Base-by-base conservation (phyloP, 2,888 invertebrate genomes). In the Eristalis arbustorum region DNA sequence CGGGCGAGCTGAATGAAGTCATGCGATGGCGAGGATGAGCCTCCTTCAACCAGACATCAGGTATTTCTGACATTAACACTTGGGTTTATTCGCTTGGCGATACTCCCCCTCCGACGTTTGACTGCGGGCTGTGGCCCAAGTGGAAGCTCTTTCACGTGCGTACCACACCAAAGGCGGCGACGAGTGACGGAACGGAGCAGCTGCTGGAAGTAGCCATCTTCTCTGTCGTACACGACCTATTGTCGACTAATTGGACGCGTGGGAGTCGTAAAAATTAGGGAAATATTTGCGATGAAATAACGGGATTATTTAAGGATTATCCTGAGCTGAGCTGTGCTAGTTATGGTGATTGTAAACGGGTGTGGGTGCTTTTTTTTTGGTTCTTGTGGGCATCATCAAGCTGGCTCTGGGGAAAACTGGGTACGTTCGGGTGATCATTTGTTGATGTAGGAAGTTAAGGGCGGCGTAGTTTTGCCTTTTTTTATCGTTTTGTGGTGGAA, bases 171-270 rank as follows among this genome's bases (percentile, higher is more conserved):
- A 13, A 1, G 37, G 37, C 37, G 11, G 37, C 37, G 37, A 37
- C 37, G 25, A 14, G 1, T 59, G 25, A 28, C 25, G 25, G n/a
- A n/a, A n/a, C n/a, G n/a, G n/a, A 61, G 23, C 63, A 63, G 62
- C 49, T 63, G 63, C 34, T 6, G 31, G 49, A 25, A 49, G 49
- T 40, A 18, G 22, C 23, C 62, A 62, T 56, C 62, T 42, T 22
- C 31, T 72, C 61, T 37, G 31, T 25, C 34, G 34, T 73, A 56
- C 73, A 56, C 63, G 63, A 56, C 73, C 63, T 56, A 63, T 59
- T 73, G 14, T 22, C 34, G 10, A 28, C 6, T 22, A 10, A 73
- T 62, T 49, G 63, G 28, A 49, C 73, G 56, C 63, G 14, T n/a
- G 73, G 73, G 73, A 22, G 34, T 56, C 22, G 34, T 73, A 63